Evolutionary conservation across 1,140 invertebrate species (phyloP).

Genomic region (Maconellicoccus hirsutus): DNA sequence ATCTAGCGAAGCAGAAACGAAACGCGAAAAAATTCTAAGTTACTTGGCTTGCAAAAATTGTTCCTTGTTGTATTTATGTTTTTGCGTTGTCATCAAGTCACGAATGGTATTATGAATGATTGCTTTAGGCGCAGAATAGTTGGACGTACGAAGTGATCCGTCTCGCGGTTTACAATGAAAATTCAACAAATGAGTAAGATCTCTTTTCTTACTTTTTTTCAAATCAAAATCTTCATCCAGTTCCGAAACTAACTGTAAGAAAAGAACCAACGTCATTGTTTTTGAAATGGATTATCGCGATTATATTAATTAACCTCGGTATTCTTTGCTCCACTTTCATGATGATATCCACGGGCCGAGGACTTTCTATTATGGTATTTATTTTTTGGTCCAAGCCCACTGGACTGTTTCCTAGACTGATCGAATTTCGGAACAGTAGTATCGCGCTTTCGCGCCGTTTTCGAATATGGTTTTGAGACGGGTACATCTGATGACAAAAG

Average conservation of each 20-base stretch:
- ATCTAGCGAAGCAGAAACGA: too few relatives aligned
- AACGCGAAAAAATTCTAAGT: conserved; percentile 31
- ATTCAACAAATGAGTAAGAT: conserved; percentile 84
- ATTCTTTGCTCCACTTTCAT: conserved; percentile 56
- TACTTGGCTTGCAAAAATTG: conserved; percentile 89
- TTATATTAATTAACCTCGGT: conserved; percentile 45
- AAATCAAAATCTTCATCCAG: conserved; percentile 35
- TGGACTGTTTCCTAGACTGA: conserved; percentile 43
- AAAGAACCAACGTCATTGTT: conserved; percentile 24
- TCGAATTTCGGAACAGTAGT: conserved; percentile 36
- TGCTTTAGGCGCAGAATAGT: background rate
- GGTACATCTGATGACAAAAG: conserved; percentile 12
- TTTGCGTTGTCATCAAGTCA: conserved; percentile 35
- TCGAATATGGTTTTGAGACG: conserved; percentile 45
- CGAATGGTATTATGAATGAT: conserved; percentile 23
- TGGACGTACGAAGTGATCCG: conserved; percentile 11
- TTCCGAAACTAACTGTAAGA: conserved; percentile 19
- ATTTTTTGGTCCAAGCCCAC: conserved; percentile 42
- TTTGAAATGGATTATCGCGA: conserved; percentile 25
- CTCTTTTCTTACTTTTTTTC: conserved; percentile 66
- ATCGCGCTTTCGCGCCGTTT: conserved; percentile 47
- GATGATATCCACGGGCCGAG: conserved; percentile 50
- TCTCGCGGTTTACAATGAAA: conserved; percentile 61
- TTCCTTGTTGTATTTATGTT: conserved; percentile 76
- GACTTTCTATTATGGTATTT: conserved; percentile 59